These are phyloP conservation scores for Pachyseris speciosa DNA, from an alignment of 64 coral and sea anemone genomes.

Conservation along the genomic window DNA sequence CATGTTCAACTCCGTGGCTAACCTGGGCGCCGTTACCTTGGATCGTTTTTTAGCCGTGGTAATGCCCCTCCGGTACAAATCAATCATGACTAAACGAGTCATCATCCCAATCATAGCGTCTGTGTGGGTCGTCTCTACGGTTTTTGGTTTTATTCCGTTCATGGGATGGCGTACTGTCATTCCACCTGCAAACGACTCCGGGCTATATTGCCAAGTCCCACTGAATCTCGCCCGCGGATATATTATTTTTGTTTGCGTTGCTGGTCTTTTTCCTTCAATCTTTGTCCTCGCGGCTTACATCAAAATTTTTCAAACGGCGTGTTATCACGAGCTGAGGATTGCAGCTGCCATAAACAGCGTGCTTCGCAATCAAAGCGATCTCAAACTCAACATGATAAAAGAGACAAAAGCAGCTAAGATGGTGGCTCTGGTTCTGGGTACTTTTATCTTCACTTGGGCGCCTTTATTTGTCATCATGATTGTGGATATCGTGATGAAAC, in stretches of 20 bases:
- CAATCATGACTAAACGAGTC: slow-evolving; percentile 80
- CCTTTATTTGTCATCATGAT: slow-evolving; percentile 93
- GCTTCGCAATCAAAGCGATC: slow-evolving; percentile 56
- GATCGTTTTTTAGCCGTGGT: slow-evolving; percentile 94
- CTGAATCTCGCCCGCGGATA: slow-evolving; percentile 79
- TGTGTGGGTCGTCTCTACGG: slow-evolving; percentile 81
- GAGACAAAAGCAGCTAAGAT: slow-evolving; percentile 95
- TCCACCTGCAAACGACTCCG: not conserved
- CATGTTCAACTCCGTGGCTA: slow-evolving; percentile 89
- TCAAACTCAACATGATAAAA: slow-evolving; percentile 65
- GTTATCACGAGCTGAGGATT: slow-evolving; percentile 75
- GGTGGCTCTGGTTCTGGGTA: slow-evolving; percentile 83
- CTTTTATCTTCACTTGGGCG: slow-evolving; percentile 82
- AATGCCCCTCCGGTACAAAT: slow-evolving; percentile 81
- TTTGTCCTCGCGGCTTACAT: slow-evolving; percentile 91
- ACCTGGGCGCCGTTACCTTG: slow-evolving; percentile 81
- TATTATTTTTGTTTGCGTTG: slow-evolving; percentile 74
- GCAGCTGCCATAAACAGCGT: slow-evolving; percentile 80
- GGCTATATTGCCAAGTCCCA: slow-evolving; percentile 95
- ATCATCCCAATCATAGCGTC: slow-evolving; percentile 78
- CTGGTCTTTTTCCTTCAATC: slow-evolving; percentile 69
- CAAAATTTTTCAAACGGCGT: slow-evolving; percentile 89
- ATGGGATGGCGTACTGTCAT: slow-evolving; percentile 83
- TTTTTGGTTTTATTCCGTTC: slow-evolving; percentile 94
- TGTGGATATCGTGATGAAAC: slow-evolving; percentile 47